A percentile compares a stretch with the other conserved stretches of the same genome.
Conservation (phyloP, 1,140 invertebrate species). For the Aphis craccivora region DNA sequence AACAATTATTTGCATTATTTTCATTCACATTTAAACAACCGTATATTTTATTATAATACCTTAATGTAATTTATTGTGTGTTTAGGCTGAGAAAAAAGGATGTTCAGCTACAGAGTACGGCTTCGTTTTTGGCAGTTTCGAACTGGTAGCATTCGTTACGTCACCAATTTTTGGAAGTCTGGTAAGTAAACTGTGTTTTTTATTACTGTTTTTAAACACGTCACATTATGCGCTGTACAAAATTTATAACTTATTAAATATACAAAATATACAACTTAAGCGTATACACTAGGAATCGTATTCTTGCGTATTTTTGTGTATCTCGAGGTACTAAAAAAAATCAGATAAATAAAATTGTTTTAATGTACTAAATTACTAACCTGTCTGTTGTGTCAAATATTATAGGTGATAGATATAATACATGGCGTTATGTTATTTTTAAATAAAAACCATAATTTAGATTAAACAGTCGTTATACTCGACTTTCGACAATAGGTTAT, state of each 20-base stretch:
- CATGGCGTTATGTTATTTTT: not conserved
- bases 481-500: not conserved
- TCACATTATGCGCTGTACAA: not conserved
- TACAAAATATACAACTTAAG: not conserved
- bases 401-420: not conserved
- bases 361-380: not conserved
- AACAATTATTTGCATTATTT: not conserved
- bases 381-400: not conserved
- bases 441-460: not conserved
- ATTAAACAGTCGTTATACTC: not conserved
- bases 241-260: not conserved
- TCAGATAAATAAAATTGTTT: not conserved
- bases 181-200: conserved; percentile 62
- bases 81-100: conserved; percentile 67
- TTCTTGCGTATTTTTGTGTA: not conserved
- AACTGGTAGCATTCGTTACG: conserved; percentile 70
- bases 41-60: too few relatives aligned
- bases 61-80: not conserved
- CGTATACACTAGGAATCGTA: not conserved
- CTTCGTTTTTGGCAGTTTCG: conserved; percentile 72
- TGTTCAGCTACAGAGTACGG: conserved; percentile 70
- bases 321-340: not conserved
- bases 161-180: conserved; percentile 71
- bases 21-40: not conserved
- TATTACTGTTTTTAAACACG: too few relatives aligned